These are phyloP conservation scores for Loxodonta africana DNA, from an alignment of 2,113 vertebrate genomes.

Conservation along the genomic window DNA sequence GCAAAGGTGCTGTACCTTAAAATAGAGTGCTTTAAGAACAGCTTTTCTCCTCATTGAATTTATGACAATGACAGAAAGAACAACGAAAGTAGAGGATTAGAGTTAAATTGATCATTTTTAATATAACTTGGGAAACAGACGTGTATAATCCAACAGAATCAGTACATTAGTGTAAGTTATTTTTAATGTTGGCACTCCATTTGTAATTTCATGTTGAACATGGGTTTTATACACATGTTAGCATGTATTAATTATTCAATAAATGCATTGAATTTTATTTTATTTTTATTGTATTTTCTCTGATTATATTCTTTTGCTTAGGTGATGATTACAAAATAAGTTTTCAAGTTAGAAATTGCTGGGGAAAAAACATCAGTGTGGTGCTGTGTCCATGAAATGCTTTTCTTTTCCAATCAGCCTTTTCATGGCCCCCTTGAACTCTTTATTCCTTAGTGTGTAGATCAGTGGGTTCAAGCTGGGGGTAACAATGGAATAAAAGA, in stretches of 20 bases:
- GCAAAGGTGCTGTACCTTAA: not conserved
- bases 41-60: not conserved
- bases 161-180: not conserved
- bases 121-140: not conserved
- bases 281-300: no score
- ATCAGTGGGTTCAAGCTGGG: constrained; percentile 3
- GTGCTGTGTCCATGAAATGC: not conserved
- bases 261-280: not conserved
- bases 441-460: constrained; percentile 27
- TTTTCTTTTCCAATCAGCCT: not conserved
- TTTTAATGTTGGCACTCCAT: not conserved
- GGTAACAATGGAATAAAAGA: constrained; percentile 4
- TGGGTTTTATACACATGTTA: not conserved
- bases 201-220: not conserved
- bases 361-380: not conserved
- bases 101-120: not conserved
- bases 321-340: not conserved
- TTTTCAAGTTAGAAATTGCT: not conserved
- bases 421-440: not conserved
- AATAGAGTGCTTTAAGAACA: not conserved
- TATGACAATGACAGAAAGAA: not conserved
- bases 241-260: not conserved
- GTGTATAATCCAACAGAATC: not conserved
- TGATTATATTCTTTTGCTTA: not conserved
- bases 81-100: not conserved